phyloP scores from a whole-genome alignment of 92 coral and sea anemone species.

The Porites lobata region DNA sequence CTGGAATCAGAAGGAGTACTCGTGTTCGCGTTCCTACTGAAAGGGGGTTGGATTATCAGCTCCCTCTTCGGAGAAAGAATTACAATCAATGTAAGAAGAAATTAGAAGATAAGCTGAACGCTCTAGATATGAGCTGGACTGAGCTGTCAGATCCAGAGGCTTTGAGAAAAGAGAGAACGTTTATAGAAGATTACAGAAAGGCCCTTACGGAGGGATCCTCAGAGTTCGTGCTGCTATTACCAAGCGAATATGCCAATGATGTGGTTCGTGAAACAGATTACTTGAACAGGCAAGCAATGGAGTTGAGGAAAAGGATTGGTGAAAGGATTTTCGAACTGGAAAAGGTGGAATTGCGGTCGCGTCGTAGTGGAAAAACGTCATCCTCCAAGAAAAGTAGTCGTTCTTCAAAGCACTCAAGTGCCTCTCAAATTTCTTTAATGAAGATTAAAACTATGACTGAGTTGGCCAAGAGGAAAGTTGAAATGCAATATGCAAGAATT shows the following conservation, averaged over 20 bases:
- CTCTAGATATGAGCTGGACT: conserved; percentile 52
- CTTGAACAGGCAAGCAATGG: conserved; percentile 48
- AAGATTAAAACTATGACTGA: conserved; percentile 57
- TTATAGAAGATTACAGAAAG: conserved; percentile 49
- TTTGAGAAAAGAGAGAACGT: conserved; percentile 43
- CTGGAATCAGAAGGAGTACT: too few relatives aligned
- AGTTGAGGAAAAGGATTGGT: conserved; percentile 44
- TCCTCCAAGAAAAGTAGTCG: not conserved
- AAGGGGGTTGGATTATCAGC: too few relatives aligned
- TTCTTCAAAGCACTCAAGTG: conserved; percentile 39
- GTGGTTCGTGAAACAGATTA: conserved; percentile 15
- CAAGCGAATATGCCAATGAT: not conserved
- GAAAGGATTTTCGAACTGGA: conserved; percentile 59
- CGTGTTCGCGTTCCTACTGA: too few relatives aligned
- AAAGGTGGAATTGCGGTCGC: conserved; percentile 38
- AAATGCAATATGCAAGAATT: conserved; percentile 44
- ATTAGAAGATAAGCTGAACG: conserved; percentile 32
- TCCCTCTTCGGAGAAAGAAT: too few relatives aligned
- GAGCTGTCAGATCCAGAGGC: conserved; percentile 34
- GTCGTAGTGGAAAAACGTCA: conserved; percentile 4
- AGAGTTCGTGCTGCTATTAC: conserved; percentile 34
- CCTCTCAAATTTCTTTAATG: conserved; percentile 24
- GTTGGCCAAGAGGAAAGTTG: conserved; percentile 51
- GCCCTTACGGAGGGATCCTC: conserved; percentile 37
- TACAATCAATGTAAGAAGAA: conserved; percentile 13